Percentiles rank a stretch among this genome's conserved stretches.
phyloP scores from a whole-genome alignment of 2,113 vertebrate genomes.

The Accipiter cooperii region DNA sequence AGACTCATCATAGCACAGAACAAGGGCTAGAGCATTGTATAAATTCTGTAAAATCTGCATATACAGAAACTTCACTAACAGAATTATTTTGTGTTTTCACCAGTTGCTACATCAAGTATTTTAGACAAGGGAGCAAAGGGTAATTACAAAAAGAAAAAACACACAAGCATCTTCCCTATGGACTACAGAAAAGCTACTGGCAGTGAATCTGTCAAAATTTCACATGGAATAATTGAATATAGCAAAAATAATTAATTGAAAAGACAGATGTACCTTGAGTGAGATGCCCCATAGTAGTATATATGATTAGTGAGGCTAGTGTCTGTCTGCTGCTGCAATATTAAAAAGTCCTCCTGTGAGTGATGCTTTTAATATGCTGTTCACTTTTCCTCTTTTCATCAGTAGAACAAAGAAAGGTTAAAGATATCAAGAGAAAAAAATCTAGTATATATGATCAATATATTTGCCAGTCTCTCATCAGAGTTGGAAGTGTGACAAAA shows the following conservation, averaged over 20 bases:
- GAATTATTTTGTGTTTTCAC: neutral
- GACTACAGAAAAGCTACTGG: neutral
- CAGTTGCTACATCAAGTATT: neutral
- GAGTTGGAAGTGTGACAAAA: neutral
- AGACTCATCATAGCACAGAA: neutral
- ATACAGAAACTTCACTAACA: neutral
- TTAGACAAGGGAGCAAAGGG: neutral
- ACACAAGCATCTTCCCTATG: neutral
- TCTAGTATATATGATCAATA: neutral
- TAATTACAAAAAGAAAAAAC: neutral
- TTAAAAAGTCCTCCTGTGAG: neutral
- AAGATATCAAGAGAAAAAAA: neutral
- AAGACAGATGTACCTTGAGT: neutral
- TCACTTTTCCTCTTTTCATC: neutral
- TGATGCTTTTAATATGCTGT: neutral
- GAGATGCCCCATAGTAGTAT: neutral
- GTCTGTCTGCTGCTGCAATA: neutral
- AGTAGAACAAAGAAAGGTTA: neutral
- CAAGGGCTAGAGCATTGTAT: neutral
- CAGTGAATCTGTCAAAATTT: neutral
- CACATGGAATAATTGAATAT: neutral
- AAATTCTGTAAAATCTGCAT: neutral
- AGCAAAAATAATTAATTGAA: neutral
- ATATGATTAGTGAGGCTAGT: neutral
- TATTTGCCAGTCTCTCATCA: neutral